Evolutionary conservation across 23 tunicate genomes (phyloP).

Genomic region (Styela clava): DNA sequence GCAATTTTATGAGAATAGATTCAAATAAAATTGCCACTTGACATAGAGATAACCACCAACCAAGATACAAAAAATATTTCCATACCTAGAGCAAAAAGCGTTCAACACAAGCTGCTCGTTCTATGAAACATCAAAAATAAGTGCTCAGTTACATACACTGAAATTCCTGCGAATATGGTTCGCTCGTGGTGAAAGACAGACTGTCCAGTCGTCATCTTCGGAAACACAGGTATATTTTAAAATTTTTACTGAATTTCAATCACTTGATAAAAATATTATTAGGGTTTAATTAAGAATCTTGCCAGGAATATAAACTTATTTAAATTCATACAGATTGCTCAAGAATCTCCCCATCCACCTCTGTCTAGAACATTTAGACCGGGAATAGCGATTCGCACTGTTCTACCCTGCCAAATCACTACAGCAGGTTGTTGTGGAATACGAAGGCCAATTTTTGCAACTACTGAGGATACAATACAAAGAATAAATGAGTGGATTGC

Average conservation of each 20-base stretch:
- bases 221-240: not conserved
- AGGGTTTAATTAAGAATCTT: too few relatives aligned
- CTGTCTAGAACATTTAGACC: not conserved
- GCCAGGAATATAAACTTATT: too few relatives aligned
- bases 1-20: too few relatives aligned
- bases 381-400: slow-evolving; percentile 24
- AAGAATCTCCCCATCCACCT: too few relatives aligned
- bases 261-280: too few relatives aligned
- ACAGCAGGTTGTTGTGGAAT: slow-evolving; percentile 65
- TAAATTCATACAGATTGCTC: too few relatives aligned
- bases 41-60: too few relatives aligned
- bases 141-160: slow-evolving; percentile 45
- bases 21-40: too few relatives aligned
- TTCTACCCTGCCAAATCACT: slow-evolving; percentile 62
- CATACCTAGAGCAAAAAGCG: not conserved
- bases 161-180: slow-evolving; percentile 60
- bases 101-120: slow-evolving; percentile 26
- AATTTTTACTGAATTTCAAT: too few relatives aligned
- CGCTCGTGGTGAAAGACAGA: slow-evolving; percentile 5
- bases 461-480: slow-evolving; percentile 36
- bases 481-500: slow-evolving; percentile 50
- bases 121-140: slow-evolving; percentile 21
- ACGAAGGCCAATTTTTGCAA: slow-evolving; percentile 48
- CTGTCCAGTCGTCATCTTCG: not conserved
- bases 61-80: too few relatives aligned